Evolutionary conservation across 2,888 invertebrate species (phyloP), one percentile per base, ranked within the genome.

Genomic region (Conops quadrifasciatus): DNA sequence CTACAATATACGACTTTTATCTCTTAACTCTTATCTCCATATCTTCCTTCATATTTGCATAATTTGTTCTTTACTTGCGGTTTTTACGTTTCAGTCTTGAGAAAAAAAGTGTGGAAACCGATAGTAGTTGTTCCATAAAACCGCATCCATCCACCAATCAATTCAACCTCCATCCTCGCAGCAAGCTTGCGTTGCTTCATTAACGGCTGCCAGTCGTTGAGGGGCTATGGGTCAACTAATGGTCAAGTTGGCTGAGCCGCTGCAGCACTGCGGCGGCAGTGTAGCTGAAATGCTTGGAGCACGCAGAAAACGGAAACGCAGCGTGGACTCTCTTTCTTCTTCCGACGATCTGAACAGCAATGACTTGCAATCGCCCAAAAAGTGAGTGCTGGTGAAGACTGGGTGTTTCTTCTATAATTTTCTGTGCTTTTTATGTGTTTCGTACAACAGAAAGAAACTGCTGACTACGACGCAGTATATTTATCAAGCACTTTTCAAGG

Each of bases 381-480:
- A 88, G 91, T 90, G 82, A 80, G 83, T 58, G 58, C 4, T 15
- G 4, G 9, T 3, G 11, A n/a, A 49, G 2, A 11, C 24, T 66
- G 49, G 24, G 13, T 49, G 24, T 60, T 49, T 49, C n/a, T n/a
- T 3, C 16, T 19, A 62, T 30, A 16, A 26, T 72, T 72, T 9
- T 49, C 56, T 28, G 19, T 36, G 15, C 7, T 49, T 49, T 19
- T n/a, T 49, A 49, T n/a, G 5, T 49, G 2, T 49, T 49, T n/a
- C 19, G 45, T 30, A 72, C 78, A 83, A 4, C 59, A 86, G 86
- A 53, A 91, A 90, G 81, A 92, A 91, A 83, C 85, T 93, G 16
- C 85, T 90, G 60, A 91, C 91, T 65, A 94, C 94, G 7, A 90
- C 92, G 3, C 90, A 92, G 79, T 94, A 94, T 81, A 93, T 94